Evolutionary conservation across 2,113 vertebrate genomes (phyloP).

Genomic region (Halichoeres trimaculatus): DNA sequence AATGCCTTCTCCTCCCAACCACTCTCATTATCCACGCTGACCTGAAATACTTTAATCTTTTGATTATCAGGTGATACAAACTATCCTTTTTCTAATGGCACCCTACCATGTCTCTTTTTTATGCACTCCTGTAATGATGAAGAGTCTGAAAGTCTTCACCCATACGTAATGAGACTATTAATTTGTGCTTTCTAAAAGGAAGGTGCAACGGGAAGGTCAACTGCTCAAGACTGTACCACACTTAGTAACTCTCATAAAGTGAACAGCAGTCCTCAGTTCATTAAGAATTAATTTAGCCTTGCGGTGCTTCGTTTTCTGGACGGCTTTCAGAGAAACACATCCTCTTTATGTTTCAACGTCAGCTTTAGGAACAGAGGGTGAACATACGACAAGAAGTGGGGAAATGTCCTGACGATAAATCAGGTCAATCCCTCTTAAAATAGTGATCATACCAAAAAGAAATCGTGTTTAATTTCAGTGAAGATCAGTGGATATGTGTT

Average conservation of each 20-base stretch:
- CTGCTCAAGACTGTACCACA: background rate
- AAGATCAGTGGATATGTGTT: too few species aligned
- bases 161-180: slow-evolving; percentile 22
- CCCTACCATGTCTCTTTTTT: background rate
- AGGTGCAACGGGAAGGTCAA: slow-evolving; percentile 38
- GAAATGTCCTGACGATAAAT: too few species aligned
- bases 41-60: background rate
- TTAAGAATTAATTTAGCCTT: too few species aligned
- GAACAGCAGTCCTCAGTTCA: too few species aligned
- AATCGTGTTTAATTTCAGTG: too few species aligned
- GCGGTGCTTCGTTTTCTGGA: background rate
- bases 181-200: slow-evolving; percentile 19
- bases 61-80: background rate
- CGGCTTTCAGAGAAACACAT: background rate
- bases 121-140: background rate
- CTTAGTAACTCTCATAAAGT: background rate
- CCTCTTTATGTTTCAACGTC: background rate
- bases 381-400: background rate
- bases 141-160: background rate
- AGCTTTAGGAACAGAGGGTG: background rate
- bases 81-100: background rate
- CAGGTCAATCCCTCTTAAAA: too few species aligned
- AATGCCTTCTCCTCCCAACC: too few species aligned
- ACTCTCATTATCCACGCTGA: background rate
- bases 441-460: too few species aligned